Base-by-base conservation (phyloP, 2,113 vertebrate genomes). In the Scolopax mira region DNA sequence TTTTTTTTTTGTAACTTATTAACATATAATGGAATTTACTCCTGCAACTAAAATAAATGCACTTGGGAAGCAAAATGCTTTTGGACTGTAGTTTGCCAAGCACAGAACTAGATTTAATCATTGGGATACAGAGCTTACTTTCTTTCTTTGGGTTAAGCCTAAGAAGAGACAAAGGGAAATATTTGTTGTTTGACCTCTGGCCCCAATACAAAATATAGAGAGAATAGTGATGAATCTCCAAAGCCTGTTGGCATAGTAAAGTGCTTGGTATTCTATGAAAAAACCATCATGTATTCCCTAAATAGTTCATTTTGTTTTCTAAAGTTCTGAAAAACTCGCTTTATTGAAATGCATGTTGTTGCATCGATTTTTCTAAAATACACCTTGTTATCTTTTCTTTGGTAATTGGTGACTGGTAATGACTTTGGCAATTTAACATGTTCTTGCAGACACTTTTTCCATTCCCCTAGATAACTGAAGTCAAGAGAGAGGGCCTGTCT, bases 371-470 rank as follows among this genome's bases (percentile, higher is more conserved):
- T 98, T 98, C 98, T 98, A 98, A 98, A 98, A 98, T 98, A 98
- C 97, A 98, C 98, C 98, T 98, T 98, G 98, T 98, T 99, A 98
- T 99, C 98, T 98, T 99, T 98, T 98, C 98, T 98, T 98, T 98
- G 98, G 99, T 99, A 98, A 99, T 99, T 99, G 99, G 98, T 98
- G 98, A 98, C 97, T 98, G 98, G 98, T 99, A 99, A 99, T 99
- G 98, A 98, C 98, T 99, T 99, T 99, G 98, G 98, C 98, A 99
- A 99, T 99, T 98, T 98, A 98, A 98, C 97, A 98, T 98, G 97
- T 97, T 97, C 98, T 98, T 98, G 98, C 98, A 98, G 98, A 97
- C 98, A 98, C 98, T 98, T 98, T 98, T 91, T 97, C 98, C 97
- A 97, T 99, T 98, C 98, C 98, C 98, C 98, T 89, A 98, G 98